Base-by-base conservation (phyloP, 2,113 vertebrate species). In the Chaetops frenatus region DNA sequence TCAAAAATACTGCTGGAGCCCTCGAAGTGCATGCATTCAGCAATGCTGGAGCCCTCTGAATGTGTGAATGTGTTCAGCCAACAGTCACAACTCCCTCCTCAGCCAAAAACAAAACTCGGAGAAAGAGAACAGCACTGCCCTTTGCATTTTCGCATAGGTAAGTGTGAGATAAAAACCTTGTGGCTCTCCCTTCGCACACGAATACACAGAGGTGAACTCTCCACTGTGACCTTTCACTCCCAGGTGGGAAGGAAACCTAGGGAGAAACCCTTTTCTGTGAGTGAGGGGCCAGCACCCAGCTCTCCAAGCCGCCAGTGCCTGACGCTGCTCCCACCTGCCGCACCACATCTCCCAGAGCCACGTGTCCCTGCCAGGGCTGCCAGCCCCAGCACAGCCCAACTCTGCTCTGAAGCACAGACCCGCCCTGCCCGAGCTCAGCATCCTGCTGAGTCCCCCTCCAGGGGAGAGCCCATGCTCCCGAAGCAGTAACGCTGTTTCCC, bases 401-500 rank as follows among this genome's bases (percentile, higher is more conserved):
- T 38, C 44, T 33, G 24, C 24, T 0, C 3, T 11, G 19, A 47
- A 56, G 48, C 19, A 77, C 48, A 15, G 25, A 18, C 27, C 44
- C 11, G 25, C 22, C 13, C 48, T 64, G 50, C 29, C 35, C 0
- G 0, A 18, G 35, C 29, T 8, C 3, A 1, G 76, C 86, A 70
- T 62, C 70, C 58, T 0, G 1, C 54, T 2, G 27, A 73, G 42
- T 4, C n/a, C 45, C 27, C 27, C 27, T 86, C n/a, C 18, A 29
- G 19, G 33, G 20, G 4, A 69, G 51, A 45, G 38, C 24, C 0
- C 0, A 4, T 20, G 36, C 8, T 96, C 47, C 38, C 0, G 0
- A n/a, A 54, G 60, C 22, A 62, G 27, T 14, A 56, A 44, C 13
- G 4, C 48, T 28, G 12, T 2, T 38, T 24, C 38, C 47, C n/a